Base-by-base conservation (phyloP, 2,797 vertebrate species). In the Chelon labrosus region DNA sequence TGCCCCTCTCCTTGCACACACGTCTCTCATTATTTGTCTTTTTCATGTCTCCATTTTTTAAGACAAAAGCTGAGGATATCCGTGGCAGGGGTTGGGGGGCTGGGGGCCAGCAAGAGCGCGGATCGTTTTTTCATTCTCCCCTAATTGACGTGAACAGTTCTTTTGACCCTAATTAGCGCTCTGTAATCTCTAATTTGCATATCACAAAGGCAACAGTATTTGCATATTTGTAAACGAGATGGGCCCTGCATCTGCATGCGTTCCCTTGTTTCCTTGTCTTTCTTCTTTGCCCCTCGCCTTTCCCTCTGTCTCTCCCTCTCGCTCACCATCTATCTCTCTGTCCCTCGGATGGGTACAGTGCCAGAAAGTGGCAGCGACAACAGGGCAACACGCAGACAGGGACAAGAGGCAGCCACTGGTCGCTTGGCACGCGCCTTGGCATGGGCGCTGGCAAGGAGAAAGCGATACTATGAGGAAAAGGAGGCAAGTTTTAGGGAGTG, bases 111-210 rank as follows among this genome's bases (percentile, higher is more conserved):
- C 82, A 49, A 89, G 86, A 90, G 91, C 74, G 85, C 73, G 91
- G 89, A 93, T 94, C 76, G 86, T 93, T 93, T 94, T 92, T 94
- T 92, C 89, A 89, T 90, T 94, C 93, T 92, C 91, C 87, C 90
- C 95, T 97, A 97, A 97, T 97, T 96, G 95, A 96, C 95, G 94
- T 92, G 94, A 95, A 95, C 94, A 95, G 91, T 95, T 96, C 95
- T 95, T 96, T 97, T 97, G 96, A 97, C 96, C 97, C 96, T 97
- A 96, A 98, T 97, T 97, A 97, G 96, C 86, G 89, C 93, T 95
- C 95, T 96, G 94, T 96, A 96, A 95, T 97, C 95, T 96, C 93
- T 91, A 91, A 96, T 96, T 97, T 97, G 94, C 95, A 96, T 97
- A 96, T 95, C 95, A 97, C 95, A 97, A 96, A 96, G 95, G 94